Evolutionary conservation across 2,888 invertebrate species (phyloP), one percentile per base, ranked within the genome.

Genomic region (Cyrtodaria siliqua): DNA sequence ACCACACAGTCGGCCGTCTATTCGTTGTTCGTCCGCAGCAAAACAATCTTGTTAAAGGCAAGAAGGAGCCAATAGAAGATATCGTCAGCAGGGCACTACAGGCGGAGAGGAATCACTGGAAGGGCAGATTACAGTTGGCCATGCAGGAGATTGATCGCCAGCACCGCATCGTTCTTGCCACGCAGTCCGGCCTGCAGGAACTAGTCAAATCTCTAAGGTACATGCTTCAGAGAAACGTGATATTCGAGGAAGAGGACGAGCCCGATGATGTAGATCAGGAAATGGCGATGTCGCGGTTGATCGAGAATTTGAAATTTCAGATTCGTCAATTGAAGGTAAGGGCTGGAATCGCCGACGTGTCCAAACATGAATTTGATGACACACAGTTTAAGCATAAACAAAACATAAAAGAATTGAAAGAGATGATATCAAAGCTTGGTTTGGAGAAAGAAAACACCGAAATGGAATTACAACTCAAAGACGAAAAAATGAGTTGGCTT

Each of bases 101-200:
- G 76, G 78, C 83, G 1, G 89, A 89, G 68, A 73, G 89, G 16
- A 88, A 88, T 56, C 84, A 85, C 24, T 89, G 89, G 89, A 88
- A 87, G 56, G 83, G 86, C 2, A 67, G 86, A 16, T 68, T 86
- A 8, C 85, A 88, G 38, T 56, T 83, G 33, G 82, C 86, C 12
- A 70, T 88, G 73, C 82, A 85, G 26, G 87, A 88, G 59, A 86
- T 88, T 18, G 87, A 89, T 44, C 67, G 85, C 18, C 86, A 88
- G 33, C 89, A 87, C 55, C 76, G 82, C 50, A 71, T 82, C 8
- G 73, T 81, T 20, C 68, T 88, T 8, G 59, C 69, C 2, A 81
- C 85, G 50, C 85, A 86, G 56, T 59, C 70, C 14, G 76, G 75
- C 20, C 66, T 88, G 26, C 88, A 88, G 49, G 84, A 82, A 26